A percentile compares a stretch with the other conserved stretches of the same genome.
Conservation (phyloP, 2,888 invertebrate species). For the Rhaphigaster nebulosa region DNA sequence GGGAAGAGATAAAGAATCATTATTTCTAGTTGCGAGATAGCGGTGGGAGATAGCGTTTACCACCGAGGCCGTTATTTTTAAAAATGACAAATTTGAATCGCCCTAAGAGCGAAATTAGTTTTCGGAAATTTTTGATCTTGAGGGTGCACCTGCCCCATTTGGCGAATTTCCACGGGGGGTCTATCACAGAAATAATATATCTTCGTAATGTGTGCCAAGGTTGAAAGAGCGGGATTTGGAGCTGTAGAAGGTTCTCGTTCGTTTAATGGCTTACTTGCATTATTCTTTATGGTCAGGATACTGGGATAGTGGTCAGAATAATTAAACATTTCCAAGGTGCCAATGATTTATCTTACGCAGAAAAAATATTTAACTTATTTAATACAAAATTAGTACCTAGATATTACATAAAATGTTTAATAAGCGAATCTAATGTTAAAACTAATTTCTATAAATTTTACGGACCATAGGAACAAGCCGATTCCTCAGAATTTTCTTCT, state of each 20-base stretch:
- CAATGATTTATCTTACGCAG: no score
- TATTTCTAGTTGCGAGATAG: neutral
- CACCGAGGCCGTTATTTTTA: neutral
- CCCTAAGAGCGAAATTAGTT: neutral
- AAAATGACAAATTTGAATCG: neutral
- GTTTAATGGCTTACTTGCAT: neutral
- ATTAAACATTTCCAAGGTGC: neutral
- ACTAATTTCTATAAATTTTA: no score
- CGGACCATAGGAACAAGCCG: no score
- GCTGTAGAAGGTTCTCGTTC: neutral
- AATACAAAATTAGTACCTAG: no score
- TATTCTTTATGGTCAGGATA: neutral
- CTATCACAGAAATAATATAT: constrained; percentile 26
- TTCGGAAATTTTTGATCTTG: neutral
- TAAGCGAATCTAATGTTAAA: no score
- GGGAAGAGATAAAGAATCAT: neutral
- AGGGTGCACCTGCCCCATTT: constrained; percentile 1
- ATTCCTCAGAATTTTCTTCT: no score
- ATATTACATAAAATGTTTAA: no score
- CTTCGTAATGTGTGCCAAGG: neutral
- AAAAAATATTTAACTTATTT: no score
- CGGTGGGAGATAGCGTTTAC: neutral
- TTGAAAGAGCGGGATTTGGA: neutral
- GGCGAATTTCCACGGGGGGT: neutral
- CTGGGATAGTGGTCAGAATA: neutral